Conservation (phyloP, 2,888 invertebrate genomes). For the Drosophila meridionalis region DNA sequence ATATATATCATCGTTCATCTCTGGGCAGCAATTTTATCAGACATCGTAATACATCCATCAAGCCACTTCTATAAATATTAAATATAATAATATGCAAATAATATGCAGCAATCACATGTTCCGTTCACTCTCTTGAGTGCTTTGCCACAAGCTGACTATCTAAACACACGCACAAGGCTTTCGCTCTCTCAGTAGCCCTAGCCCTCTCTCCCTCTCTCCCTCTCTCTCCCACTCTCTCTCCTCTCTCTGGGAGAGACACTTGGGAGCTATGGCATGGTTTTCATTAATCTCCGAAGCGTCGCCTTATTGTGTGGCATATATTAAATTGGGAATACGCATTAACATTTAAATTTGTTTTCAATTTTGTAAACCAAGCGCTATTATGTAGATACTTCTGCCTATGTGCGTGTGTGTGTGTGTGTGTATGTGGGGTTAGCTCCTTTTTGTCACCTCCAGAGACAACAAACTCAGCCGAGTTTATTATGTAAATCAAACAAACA, state of each 20-base stretch:
- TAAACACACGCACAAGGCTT: not conserved
- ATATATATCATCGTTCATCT: not conserved
- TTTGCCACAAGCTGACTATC: constrained; percentile 28
- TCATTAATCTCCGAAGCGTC: constrained; percentile 68
- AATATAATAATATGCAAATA: constrained; percentile 65
- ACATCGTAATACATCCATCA: constrained; percentile 33
- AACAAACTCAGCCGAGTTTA: constrained; percentile 42
- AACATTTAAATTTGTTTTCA: constrained; percentile 81
- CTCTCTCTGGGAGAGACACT: constrained; percentile 30
- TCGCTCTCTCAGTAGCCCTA: not conserved
- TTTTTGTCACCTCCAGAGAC: constrained; percentile 48
- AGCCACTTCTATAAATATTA: constrained; percentile 56
- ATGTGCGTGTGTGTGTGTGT: not conserved
- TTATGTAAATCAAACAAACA: constrained; percentile 62
- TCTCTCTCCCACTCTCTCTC: not conserved
- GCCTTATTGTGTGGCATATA: constrained; percentile 66
- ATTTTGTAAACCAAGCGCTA: constrained; percentile 66
- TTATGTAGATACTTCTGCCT: constrained; percentile 41
- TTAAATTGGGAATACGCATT: constrained; percentile 68
- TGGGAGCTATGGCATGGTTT: constrained; percentile 47
- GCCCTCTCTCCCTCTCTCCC: not conserved
- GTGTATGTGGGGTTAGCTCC: not conserved
- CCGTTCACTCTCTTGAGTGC: constrained; percentile 14
- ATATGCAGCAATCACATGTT: constrained; percentile 50
- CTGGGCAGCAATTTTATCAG: constrained; percentile 4